Base-by-base conservation (phyloP, 2,797 vertebrate species). In the Aulostomus chinensis region DNA sequence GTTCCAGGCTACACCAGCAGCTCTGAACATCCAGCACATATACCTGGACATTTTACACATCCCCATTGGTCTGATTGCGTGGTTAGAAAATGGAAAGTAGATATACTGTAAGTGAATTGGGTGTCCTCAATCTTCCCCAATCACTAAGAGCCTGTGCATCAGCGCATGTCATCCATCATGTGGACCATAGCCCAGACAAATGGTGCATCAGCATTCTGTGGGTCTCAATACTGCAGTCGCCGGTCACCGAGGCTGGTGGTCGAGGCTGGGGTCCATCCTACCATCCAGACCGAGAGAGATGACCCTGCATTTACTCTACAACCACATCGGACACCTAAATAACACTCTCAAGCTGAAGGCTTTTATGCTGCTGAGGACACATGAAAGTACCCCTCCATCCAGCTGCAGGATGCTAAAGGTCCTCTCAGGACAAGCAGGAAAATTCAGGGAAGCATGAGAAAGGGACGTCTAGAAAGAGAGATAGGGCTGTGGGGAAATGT, bases 51-150 rank as follows among this genome's bases (percentile, higher is more conserved):
- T 67, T 74, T 75, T 92, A 73, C 78, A 76, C 58, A 7, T 88
- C 80, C 86, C 91, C 87, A 91, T 91, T 73, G 88, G 80, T 35
- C 87, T 93, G 92, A 94, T 94, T 94, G 92, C 90, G 89, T 90
- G 88, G 90, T 92, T 90, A 93, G 90, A 84, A 86, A 90, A 92
- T 88, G 87, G 91, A 90, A 90, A 92, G 91, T 88, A 90, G 91
- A 91, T 91, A 89, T 92, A 71, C 79, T 71, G 68, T 81, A 94
- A 95, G 94, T 93, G 93, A 95, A 94, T 94, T 94, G 92, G 88
- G 87, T 90, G 90, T 94, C 92, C 94, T 95, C 91, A 93, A 92
- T 95, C 94, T 94, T 91, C 85, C 88, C 87, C 93, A 94, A 93
- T 95, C 93, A 96, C 94, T 95, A 93, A 95, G 68, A 91, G 91